Conservation (phyloP, 2,113 vertebrate species). For the Hippocampus mohnikei region DNA sequence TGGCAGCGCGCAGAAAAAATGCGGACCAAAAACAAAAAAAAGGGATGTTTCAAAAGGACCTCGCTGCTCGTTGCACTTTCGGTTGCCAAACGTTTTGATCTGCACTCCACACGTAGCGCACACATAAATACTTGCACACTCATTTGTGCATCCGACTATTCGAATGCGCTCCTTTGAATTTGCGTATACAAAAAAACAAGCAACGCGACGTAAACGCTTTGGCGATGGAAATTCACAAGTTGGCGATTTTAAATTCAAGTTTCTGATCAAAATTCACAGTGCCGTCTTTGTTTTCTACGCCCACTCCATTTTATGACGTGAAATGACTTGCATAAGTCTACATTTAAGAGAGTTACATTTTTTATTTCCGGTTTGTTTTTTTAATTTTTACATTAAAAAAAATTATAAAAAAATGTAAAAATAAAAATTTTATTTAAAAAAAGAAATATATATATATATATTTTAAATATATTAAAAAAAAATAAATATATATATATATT, state of each 20-base stretch:
- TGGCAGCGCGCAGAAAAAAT: constrained; percentile 63
- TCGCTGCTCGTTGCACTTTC: constrained; percentile 36
- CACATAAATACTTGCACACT: constrained; percentile 9
- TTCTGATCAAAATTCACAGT: background rate
- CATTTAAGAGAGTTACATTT: no score
- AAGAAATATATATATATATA: no score
- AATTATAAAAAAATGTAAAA: no score
- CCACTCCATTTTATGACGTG: background rate
- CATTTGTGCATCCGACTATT: background rate
- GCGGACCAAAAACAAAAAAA: constrained; percentile 30
- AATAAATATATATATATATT: no score
- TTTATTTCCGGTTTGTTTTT: no score
- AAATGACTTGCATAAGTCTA: background rate
- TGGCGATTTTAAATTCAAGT: no score
- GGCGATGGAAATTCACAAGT: background rate
- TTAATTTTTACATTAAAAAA: no score
- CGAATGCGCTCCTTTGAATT: background rate
- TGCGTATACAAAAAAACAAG: constrained; percentile 5
- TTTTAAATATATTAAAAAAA: no score
- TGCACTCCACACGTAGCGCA: constrained; percentile 37
- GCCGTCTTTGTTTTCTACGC: background rate
- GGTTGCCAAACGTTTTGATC: constrained; percentile 58
- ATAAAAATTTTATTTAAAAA: no score
- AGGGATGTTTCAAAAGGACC: constrained; percentile 56
- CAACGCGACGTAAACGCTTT: no score